Evolutionary conservation across 1,140 invertebrate species (phyloP).

Genomic region (Leptoteleia sp.): DNA sequence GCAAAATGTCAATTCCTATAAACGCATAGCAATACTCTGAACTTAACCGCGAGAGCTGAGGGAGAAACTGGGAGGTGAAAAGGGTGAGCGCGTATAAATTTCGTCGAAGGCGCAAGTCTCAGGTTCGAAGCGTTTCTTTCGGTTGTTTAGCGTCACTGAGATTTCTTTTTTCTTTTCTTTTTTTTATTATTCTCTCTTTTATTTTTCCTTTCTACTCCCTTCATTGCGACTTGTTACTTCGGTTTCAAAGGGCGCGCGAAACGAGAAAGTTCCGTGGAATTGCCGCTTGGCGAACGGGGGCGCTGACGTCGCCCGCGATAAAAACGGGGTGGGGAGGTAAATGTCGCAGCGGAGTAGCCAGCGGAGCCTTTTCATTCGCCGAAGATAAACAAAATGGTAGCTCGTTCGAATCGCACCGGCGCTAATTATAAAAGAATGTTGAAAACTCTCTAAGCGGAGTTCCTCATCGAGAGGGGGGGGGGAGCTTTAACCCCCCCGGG

Average conservation of each 20-base stretch:
- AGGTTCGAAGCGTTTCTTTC: slow-evolving; percentile 36
- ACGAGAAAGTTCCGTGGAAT: slow-evolving; percentile 12
- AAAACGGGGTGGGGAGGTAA: no score
- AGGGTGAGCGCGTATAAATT: no score
- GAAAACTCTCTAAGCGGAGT: slow-evolving; percentile 65
- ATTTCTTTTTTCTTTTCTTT: slow-evolving; percentile 31
- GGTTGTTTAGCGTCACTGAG: slow-evolving; percentile 25
- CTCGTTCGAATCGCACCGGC: slow-evolving; percentile 70
- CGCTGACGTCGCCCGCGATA: neutral
- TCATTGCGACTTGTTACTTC: slow-evolving; percentile 9
- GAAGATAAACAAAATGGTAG: slow-evolving; percentile 74
- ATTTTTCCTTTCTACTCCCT: no score
- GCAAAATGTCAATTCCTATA: slow-evolving; percentile 75
- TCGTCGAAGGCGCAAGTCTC: slow-evolving; percentile 24
- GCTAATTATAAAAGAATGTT: slow-evolving; percentile 66
- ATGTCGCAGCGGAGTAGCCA: no score
- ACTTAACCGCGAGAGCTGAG: slow-evolving; percentile 25
- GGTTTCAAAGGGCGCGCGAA: no score
- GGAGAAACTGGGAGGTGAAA: neutral
- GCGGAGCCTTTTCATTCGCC: slow-evolving; percentile 39
- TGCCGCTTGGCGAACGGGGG: slow-evolving; percentile 1
- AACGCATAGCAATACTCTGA: slow-evolving; percentile 75
- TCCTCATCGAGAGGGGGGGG: no score
- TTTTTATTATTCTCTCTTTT: no score
- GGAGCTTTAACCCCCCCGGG: no score